Evolutionary conservation across 1,140 invertebrate genomes (phyloP), one percentile per base, ranked within the genome.

Genomic region (Patella vulgata): DNA sequence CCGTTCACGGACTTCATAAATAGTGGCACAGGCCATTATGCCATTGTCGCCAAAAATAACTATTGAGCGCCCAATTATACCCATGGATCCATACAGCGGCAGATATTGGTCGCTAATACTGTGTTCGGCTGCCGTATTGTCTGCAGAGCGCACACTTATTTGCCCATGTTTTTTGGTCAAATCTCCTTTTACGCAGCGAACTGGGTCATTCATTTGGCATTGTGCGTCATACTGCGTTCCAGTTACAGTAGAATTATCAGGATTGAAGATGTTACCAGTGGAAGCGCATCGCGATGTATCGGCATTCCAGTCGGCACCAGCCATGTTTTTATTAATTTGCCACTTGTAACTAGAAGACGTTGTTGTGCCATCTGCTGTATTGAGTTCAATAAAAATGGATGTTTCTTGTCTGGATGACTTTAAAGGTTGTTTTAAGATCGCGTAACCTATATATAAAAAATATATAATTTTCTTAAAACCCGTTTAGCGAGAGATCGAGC

Each of bases 31-130:
- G 0, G 93, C 93, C 72, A 97, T 85, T 68, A 94, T 84, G 79
- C 94, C 91, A 12, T 93, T 94, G 62, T 94, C 86, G 0, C 92
- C 92, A 71, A 93, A 94, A 43, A 97, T 89, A 0, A 96, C 92
- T 31, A 98, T 80, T 19, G 94, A 94, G 75, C 90, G 91, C 17
- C 91, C 92, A 63, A 96, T 75, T 64, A 97, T 89, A 52, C 88
- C 89, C 64, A 89, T 82, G 17, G 87, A 85, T 17, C 95, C 95
- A 8, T 88, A 89, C 3, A 98, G 82, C 5, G 94, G 90, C 21
- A 97, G 77, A 74, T 90, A 84, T 0, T 75, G 59, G 80, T 96
- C 94, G 0, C 92, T 93, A 77, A 92, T 93, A 65, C 95, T 85
- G 53, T 92, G 86, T n/a, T 91, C 92, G 19, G 89, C 89, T 55